Conservation (phyloP, 2,797 vertebrate genomes). For the Nasua narica region DNA sequence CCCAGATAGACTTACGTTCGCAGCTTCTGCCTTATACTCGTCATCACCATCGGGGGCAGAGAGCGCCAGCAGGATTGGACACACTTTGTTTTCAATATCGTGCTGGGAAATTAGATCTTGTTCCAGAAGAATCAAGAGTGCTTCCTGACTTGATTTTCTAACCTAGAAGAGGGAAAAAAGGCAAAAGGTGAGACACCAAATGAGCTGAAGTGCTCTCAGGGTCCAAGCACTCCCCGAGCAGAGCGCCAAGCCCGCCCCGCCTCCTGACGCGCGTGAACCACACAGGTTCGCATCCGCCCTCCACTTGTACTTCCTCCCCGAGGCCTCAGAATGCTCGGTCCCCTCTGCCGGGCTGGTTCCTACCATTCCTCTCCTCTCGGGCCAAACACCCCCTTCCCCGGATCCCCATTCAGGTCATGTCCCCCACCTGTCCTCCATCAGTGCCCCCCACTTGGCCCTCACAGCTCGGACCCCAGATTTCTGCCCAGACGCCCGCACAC, state of each 20-base stretch:
- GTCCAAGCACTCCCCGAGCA: neutral
- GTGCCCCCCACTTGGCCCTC: too few species aligned
- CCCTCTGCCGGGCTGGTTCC: neutral
- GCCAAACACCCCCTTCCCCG: neutral
- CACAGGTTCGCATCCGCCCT: neutral
- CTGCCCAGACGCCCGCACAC: fast-evolving
- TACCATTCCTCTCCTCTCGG: neutral
- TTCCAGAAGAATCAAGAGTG: slow-evolving; percentile 91
- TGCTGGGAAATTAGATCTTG: slow-evolving; percentile 91
- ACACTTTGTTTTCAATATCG: slow-evolving; percentile 92
- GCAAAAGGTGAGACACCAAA: neutral
- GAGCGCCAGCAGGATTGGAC: slow-evolving; percentile 91
- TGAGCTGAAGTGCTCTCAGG: neutral
- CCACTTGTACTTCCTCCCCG: fast-evolving
- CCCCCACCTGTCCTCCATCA: neutral
- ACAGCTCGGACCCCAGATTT: neutral
- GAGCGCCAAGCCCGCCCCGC: fast-evolving
- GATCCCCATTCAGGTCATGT: neutral
- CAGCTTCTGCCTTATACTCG: slow-evolving; percentile 92
- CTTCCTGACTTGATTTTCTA: slow-evolving; percentile 94
- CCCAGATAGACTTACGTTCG: slow-evolving; percentile 85
- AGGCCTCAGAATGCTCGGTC: neutral
- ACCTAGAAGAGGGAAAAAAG: slow-evolving; percentile 82
- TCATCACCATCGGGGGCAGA: slow-evolving; percentile 91
- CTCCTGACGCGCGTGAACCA: fast-evolving